Percentiles rank a stretch among this genome's conserved stretches.
These are phyloP conservation scores for Gnatocerus cornutus DNA, from an alignment of 2,888 invertebrate genomes.

Conservation along the genomic window DNA sequence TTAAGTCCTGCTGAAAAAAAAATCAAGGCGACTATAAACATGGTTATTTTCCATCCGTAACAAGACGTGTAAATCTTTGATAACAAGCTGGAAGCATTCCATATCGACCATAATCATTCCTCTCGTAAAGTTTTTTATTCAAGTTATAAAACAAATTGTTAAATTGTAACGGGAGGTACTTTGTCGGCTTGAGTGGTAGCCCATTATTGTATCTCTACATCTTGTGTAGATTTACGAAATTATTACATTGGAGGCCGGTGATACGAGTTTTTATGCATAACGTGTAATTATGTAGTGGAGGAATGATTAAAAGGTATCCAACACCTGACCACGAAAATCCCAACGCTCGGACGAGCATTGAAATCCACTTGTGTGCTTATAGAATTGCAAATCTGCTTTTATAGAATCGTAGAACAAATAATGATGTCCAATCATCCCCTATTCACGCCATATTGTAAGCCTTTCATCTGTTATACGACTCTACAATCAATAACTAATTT, in stretches of 20 bases:
- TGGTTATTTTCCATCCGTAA: background rate
- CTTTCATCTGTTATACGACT: constrained; percentile 1
- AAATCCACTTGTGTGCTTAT: constrained; percentile 8
- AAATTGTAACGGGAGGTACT: constrained; percentile 14
- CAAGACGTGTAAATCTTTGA: constrained; percentile 18
- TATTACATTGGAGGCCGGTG: background rate
- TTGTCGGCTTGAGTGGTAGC: background rate
- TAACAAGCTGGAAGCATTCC: constrained; percentile 19
- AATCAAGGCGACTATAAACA: constrained; percentile 1
- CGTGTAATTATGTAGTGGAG: constrained; percentile 15
- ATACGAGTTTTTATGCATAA: background rate
- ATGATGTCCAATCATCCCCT: constrained; percentile 21
- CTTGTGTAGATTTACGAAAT: constrained; percentile 13
- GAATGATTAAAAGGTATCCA: constrained; percentile 18
- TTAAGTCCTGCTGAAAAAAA: background rate
- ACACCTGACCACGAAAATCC: constrained; percentile 17
- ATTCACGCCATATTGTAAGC: constrained; percentile 13
- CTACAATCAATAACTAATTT: constrained; percentile 34
- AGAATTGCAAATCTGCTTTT: constrained; percentile 18
- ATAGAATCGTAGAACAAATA: constrained; percentile 20
- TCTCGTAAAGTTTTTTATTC: constrained; percentile 26
- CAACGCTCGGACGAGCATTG: background rate
- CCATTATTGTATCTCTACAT: constrained; percentile 9
- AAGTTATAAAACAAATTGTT: constrained; percentile 22
- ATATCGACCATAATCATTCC: constrained; percentile 12